Base-by-base conservation (phyloP, 2,113 vertebrate species). In the Glaucomys volans region DNA sequence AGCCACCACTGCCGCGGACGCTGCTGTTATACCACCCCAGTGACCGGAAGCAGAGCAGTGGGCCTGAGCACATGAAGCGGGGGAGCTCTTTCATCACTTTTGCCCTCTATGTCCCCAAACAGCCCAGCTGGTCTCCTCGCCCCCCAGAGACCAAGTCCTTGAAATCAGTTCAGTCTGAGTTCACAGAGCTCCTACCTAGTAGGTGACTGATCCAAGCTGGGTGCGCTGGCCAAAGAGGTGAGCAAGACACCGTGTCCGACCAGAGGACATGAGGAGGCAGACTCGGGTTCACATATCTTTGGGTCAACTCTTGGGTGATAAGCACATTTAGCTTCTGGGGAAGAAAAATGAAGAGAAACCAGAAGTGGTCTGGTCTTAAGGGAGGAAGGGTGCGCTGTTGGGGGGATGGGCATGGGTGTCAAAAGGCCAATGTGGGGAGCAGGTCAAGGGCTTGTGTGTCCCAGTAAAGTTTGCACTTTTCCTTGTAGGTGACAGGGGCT, bases 1-100 rank as follows among this genome's bases (percentile, higher is more conserved):
- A 1, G 47, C 47, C 0, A 3, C 40, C 37, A 12, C 22, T 0
- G 2, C 2, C 28, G 18, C 24, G 42, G 8, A 6, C 2, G 2
- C 67, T 32, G 26, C 5, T 37, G 12, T n/a, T 5, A 47, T 10
- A 44, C 81, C 35, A 9, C 0, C 13, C 37, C 30, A 17, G 8
- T 13, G 10, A 28, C 40, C 74, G 40, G 75, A 26, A 67, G 28
- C 35, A 24, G 40, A 50, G 18, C 71, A 30, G 35, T 59, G 35
- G 44, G 18, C 76, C 54, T 72, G 5, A 1, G 24, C 12, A 35
- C 5, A 0, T 1, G 4, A 57, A 72, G n/a, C n/a, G 74, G 13
- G 54, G 52, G 57, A 17, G 22, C 42, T 52, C 67, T 42, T 50
- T 64, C 44, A 8, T 40, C 66, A 67, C 42, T 44, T 77, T 40